Percentiles rank a stretch among this genome's conserved stretches.
These are phyloP conservation scores for Caloenas nicobarica DNA, from an alignment of 2,113 vertebrate genomes.

Conservation along the genomic window DNA sequence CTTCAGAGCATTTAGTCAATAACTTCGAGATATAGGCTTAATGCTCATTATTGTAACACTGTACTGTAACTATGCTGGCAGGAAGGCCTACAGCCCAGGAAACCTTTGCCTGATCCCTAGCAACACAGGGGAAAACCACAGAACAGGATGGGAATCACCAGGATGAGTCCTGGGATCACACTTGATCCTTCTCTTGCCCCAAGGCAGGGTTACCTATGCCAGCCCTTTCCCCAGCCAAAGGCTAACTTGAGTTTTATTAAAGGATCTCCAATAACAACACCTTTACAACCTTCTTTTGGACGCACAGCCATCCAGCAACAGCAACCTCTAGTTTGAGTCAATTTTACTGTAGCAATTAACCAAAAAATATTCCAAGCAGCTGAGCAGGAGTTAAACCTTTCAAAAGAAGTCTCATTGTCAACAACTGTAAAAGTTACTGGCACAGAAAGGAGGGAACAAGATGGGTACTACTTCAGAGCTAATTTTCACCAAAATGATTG, in stretches of 20 bases:
- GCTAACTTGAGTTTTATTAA: neutral
- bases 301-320: neutral
- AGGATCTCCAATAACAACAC: neutral
- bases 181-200: rapidly evolving
- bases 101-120: neutral
- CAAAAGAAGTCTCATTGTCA: neutral
- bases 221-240: neutral
- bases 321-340: neutral
- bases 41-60: neutral
- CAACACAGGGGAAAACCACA: neutral
- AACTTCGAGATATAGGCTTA: neutral
- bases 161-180: rapidly evolving
- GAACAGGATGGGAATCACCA: rapidly evolving
- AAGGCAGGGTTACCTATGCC: neutral
- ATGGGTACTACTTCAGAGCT: neutral
- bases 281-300: neutral
- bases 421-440: neutral
- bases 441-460: neutral
- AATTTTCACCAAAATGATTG: neutral
- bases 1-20: neutral
- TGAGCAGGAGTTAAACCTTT: neutral
- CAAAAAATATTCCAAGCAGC: neutral
- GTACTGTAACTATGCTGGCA: neutral
- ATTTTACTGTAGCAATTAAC: neutral
- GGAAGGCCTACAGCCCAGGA: neutral